phyloP scores from a whole-genome alignment of 2,113 vertebrate genomes.

The Gnathonemus echidnorhynchus region DNA sequence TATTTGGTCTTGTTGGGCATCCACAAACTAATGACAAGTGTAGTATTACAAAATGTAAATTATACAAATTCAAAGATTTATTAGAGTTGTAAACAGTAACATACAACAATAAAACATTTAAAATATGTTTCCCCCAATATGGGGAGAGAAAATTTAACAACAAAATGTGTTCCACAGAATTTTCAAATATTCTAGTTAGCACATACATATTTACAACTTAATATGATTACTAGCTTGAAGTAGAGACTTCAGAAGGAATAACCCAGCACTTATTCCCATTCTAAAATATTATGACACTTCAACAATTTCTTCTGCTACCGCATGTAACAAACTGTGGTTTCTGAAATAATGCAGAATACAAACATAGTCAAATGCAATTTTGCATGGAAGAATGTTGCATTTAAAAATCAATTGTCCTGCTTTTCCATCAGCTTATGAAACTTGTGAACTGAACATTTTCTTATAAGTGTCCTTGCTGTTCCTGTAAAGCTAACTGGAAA shows the following conservation, averaged over 20 bases:
- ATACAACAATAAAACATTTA: constrained; percentile 16
- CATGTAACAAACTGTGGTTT: not conserved
- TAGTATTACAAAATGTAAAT: not conserved
- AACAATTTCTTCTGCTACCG: not conserved
- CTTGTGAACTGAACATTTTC: not conserved
- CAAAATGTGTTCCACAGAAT: constrained; percentile 5
- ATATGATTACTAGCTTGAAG: not conserved
- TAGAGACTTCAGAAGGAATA: not conserved
- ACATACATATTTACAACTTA: constrained; percentile 21
- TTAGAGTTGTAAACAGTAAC: constrained; percentile 21
- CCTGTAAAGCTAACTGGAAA: not conserved
- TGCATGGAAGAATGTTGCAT: not conserved
- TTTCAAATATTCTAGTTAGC: constrained; percentile 19
- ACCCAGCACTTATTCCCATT: not conserved
- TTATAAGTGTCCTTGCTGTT: not conserved
- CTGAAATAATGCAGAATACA: not conserved
- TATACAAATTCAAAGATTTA: constrained; percentile 16
- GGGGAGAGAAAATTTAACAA: constrained; percentile 19
- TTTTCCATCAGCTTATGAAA: not conserved
- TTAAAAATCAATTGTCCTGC: not conserved
- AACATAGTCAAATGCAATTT: not conserved
- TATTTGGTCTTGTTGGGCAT: not conserved
- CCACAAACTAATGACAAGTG: not conserved
- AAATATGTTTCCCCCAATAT: constrained; percentile 23
- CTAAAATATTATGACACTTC: not conserved